A percentile compares a stretch with the other conserved stretches of the same genome.
Conservation (phyloP, 1,140 invertebrate genomes). For the Carposina sasakii region DNA sequence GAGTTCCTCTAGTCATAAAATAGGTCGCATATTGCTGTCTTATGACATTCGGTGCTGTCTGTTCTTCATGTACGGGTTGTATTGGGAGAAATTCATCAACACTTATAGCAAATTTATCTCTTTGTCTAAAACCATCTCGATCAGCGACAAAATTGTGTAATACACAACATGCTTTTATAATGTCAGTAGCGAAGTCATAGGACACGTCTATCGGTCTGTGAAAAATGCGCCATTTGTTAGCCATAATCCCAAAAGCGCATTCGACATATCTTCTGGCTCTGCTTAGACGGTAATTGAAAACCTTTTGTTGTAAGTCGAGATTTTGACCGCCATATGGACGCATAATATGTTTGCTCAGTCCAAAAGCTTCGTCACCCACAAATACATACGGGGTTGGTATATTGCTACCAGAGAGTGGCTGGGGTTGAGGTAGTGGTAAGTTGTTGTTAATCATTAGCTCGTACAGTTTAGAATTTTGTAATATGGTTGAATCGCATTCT, state of each 20-base stretch:
- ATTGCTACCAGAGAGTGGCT: slow-evolving; percentile 9
- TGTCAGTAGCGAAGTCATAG: too few relatives aligned
- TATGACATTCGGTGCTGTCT: slow-evolving; percentile 9
- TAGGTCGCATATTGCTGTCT: slow-evolving; percentile 9
- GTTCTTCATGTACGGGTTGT: slow-evolving; percentile 9
- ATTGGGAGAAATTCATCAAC: slow-evolving; percentile 10
- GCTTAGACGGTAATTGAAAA: too few relatives aligned
- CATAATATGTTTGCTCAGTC: too few relatives aligned
- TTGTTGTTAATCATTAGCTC: slow-evolving; percentile 9
- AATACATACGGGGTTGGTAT: slow-evolving; percentile 9
- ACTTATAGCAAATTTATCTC: slow-evolving; percentile 9
- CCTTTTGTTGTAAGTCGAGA: slow-evolving; percentile 9
- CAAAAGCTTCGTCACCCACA: too few relatives aligned
- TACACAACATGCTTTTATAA: not conserved
- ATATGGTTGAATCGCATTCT: slow-evolving; percentile 43
- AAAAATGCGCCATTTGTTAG: too few relatives aligned
- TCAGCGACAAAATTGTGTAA: too few relatives aligned
- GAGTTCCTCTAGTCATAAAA: slow-evolving; percentile 10
- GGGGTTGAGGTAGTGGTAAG: slow-evolving; percentile 9
- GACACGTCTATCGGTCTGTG: too few relatives aligned
- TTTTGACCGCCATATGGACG: slow-evolving; percentile 8
- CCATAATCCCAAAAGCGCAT: too few relatives aligned
- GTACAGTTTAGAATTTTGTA: slow-evolving; percentile 17
- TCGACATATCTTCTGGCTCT: too few relatives aligned
- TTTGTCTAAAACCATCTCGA: slow-evolving; percentile 10